Conservation (phyloP, 1,140 invertebrate genomes). For the Apolygus lucorum region DNA sequence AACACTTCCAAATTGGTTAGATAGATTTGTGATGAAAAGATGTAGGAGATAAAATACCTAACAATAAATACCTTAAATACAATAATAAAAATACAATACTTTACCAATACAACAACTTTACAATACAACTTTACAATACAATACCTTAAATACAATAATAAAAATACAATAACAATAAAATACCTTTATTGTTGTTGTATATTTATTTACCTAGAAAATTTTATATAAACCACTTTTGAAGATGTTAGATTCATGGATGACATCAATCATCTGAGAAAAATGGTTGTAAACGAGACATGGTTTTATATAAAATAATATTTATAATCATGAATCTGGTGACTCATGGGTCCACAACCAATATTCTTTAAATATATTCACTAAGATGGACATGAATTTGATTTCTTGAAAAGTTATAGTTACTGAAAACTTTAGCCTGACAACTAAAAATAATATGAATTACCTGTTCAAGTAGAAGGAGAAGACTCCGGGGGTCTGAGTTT, state of each 20-base stretch:
- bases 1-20: neutral
- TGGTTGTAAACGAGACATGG: neutral
- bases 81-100: neutral
- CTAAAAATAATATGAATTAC: conserved; percentile 29
- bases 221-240: neutral
- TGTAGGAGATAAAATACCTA: neutral
- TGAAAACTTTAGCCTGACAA: neutral
- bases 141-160: no score
- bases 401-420: neutral
- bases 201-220: no score
- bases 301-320: no score
- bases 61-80: neutral
- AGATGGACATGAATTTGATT: no score
- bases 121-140: no score
- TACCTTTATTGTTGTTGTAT: no score
- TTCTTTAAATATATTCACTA: no score
- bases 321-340: no score
- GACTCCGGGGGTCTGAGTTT: conserved; percentile 46
- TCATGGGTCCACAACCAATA: no score
- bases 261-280: neutral
- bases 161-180: no score
- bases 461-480: conserved; percentile 57
- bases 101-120: neutral
- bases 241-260: neutral
- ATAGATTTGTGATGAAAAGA: neutral